Base-by-base conservation (phyloP, 1,140 invertebrate species). In the Aporrectodea caliginosa region DNA sequence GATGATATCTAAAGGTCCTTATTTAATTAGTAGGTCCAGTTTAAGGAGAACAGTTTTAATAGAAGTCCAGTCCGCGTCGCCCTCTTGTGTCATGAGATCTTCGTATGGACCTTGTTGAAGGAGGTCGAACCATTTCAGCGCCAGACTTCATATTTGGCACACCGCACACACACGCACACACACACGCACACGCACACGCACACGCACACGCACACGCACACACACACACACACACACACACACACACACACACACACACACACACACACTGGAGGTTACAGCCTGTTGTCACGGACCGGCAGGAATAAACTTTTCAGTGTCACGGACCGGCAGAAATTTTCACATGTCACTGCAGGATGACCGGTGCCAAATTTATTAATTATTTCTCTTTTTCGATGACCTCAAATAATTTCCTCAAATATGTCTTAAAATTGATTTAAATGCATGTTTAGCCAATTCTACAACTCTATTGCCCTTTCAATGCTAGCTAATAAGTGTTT, bases 221-320 rank as follows among this genome's bases (percentile, higher is more conserved):
- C 43, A 58, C 43, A 58, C n/a, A n/a, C n/a, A 22, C 43, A 58
- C 43, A 22, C 43, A 58, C 43, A 22, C 43, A 58, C 43, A 58
- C 43, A 58, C 43, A 58, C 43, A 58, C 43, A 58, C 43, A 58
- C 43, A 58, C 43, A 58, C 43, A 58, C 43, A 58, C 43, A 58
- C 43, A 22, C 43, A 6, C 6, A 58, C 43, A 12, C 6, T 58
- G 22, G 22, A 12, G 43, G 43, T 58, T n/a, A n/a, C n/a, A n/a
- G n/a, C n/a, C n/a, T n/a, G n/a, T n/a, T n/a, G n/a, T n/a, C n/a
- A n/a, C n/a, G n/a, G n/a, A n/a, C n/a, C n/a, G 43, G 22, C 43
- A 12, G 22, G 22, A 58, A 58, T 12, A 58, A 58, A 58, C 22
- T 12, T 58, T 58, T 58, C 43, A 58, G 43, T 22, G 43, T 6